Base-by-base conservation (phyloP, 2,113 vertebrate species). In the Misgurnus anguillicaudatus region DNA sequence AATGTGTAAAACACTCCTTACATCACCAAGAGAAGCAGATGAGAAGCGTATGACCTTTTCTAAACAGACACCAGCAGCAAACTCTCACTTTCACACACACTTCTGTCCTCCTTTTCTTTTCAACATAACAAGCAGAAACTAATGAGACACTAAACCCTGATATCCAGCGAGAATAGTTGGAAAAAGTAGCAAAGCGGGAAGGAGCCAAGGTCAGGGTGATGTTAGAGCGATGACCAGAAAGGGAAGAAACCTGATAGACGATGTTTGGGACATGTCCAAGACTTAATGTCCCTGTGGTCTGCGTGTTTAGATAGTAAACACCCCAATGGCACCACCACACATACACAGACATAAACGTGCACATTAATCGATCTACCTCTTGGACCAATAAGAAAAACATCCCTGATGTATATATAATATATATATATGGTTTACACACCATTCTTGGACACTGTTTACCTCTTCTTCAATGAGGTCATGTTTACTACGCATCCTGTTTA, bases 1-100 rank as follows among this genome's bases (percentile, higher is more conserved):
- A 92, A 89, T 90, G 90, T 57, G 86, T 89, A 88, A 91, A 91
- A 90, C 89, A 89, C 87, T 92, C 88, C 86, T 87, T 90, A 89
- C 85, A 86, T 87, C 86, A 87, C 84, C 68, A 85, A 74, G 74
- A 74, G 80, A 78, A 57, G 14, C 71, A 67, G 80, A 84, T 87
- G 82, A 84, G 84, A 86, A 75, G 86, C 87, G 84, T 85, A 72
- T 84, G 85, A 84, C 89, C 80, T 82, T 82, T 85, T 86, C 87
- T 89, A 89, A 87, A 87, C 86, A 83, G 89, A 85, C 88, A 88
- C 85, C 83, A 89, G 72, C 77, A 74, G 79, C 82, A 82, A 76
- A 84, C 81, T 72, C 77, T 87, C 87, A 78, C 36, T 58, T 19
- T 24, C 17, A 6, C n/a, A 16, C 42, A 13, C 24, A 14, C 19